Conservation (phyloP, 2,113 vertebrate species). For the Falcunculus frontatus region DNA sequence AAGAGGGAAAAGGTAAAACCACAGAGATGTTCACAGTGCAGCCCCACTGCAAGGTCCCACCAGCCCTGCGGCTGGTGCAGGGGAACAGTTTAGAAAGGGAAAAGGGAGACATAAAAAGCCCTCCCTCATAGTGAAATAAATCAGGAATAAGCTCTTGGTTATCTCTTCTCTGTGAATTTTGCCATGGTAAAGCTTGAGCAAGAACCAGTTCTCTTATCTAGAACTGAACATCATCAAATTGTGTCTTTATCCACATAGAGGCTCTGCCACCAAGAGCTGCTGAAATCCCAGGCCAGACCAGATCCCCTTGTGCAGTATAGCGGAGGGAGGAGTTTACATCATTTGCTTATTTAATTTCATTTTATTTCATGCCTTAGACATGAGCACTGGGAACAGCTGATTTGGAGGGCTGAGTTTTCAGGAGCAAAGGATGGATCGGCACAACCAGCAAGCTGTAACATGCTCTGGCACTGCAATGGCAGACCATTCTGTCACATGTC, state of each 20-base stretch:
- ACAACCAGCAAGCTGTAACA: background rate
- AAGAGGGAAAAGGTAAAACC: background rate
- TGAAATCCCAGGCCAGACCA: background rate
- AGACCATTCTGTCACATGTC: background rate
- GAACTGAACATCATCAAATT: background rate
- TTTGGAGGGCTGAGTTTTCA: background rate
- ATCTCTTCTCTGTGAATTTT: background rate
- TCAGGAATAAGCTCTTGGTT: background rate
- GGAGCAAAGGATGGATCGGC: background rate
- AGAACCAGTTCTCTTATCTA: background rate
- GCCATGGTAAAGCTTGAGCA: background rate
- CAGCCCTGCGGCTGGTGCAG: accelerated
- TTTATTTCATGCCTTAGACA: background rate
- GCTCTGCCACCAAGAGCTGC: background rate
- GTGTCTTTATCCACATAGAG: background rate
- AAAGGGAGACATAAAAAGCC: background rate
- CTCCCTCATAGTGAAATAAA: background rate
- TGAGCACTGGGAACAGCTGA: background rate
- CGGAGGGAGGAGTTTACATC: background rate
- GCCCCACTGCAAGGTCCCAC: background rate
- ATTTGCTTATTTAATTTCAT: background rate
- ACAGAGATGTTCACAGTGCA: background rate
- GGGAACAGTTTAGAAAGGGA: background rate
- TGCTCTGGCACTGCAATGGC: background rate
- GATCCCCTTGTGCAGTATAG: background rate